Conservation (phyloP, 2,888 invertebrate species). For the Macrosoma leucophasiata region DNA sequence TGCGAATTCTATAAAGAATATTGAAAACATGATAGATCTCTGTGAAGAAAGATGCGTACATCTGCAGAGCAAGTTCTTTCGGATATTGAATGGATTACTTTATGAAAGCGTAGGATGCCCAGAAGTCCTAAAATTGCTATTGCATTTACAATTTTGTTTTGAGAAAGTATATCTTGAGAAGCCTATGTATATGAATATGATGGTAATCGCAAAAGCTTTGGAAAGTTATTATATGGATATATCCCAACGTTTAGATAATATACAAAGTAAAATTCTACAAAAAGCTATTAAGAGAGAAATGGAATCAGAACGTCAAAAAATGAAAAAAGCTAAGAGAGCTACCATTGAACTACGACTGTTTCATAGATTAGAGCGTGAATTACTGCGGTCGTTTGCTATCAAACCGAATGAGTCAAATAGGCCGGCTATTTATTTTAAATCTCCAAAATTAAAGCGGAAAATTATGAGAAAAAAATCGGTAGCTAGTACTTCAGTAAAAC, state of each 20-base stretch:
- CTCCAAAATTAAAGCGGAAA: not conserved
- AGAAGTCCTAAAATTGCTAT: conserved; percentile 72
- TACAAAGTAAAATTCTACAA: conserved; percentile 71
- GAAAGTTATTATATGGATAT: conserved; percentile 73
- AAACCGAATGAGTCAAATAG: conserved; percentile 12
- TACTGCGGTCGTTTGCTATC: conserved; percentile 58
- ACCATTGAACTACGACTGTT: conserved; percentile 73
- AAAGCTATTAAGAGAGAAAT: conserved; percentile 69
- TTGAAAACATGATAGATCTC: conserved; percentile 43
- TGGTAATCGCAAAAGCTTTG: conserved; percentile 74
- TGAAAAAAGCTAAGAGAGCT: conserved; percentile 72
- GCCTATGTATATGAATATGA: conserved; percentile 72
- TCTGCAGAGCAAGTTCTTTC: conserved; percentile 70
- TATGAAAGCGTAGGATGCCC: conserved; percentile 71
- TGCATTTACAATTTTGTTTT: conserved; percentile 79
- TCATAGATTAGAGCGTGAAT: conserved; percentile 55
- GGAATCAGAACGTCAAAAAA: conserved; percentile 61
- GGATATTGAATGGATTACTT: conserved; percentile 74
- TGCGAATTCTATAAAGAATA: conserved; percentile 39
- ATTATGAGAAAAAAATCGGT: conserved; percentile 17
- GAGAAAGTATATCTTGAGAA: conserved; percentile 75
- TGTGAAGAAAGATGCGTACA: conserved; percentile 67
- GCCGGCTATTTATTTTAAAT: conserved; percentile 9
- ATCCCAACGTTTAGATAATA: conserved; percentile 68
- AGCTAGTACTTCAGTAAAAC: conserved; percentile 18